Conservation (phyloP, 2,113 vertebrate genomes). For the Telmatochromis brachygnathus region DNA sequence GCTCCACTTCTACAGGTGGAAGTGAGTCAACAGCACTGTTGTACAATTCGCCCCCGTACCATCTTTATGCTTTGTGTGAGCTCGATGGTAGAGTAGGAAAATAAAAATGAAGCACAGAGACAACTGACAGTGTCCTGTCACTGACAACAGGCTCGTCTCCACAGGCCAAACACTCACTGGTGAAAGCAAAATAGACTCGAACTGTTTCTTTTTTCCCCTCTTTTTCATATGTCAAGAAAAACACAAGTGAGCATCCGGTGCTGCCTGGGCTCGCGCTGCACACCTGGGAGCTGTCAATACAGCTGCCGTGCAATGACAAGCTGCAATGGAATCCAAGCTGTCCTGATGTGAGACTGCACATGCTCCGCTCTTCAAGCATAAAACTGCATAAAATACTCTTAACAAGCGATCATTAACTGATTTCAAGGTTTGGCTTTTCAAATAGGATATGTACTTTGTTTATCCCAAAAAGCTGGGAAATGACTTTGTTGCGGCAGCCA, state of each 20-base stretch:
- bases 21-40: slow-evolving; percentile 62
- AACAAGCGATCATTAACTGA: not conserved
- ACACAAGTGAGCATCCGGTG: not conserved
- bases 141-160: slow-evolving; percentile 5
- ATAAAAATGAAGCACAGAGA: slow-evolving; percentile 4
- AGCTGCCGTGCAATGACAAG: not conserved
- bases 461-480: not conserved
- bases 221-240: slow-evolving; percentile 9
- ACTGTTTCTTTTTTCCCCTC: not conserved
- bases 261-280: not conserved
- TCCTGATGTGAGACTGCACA: not conserved
- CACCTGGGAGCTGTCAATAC: not conserved
- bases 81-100: slow-evolving; percentile 19
- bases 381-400: not conserved
- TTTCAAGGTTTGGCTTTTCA: not conserved
- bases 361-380: not conserved
- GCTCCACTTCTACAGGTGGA: slow-evolving; percentile 59
- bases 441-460: not conserved
- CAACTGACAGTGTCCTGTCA: slow-evolving; percentile 8
- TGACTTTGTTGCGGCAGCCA: not conserved
- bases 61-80: slow-evolving; percentile 29
- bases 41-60: slow-evolving; percentile 56
- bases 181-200: not conserved
- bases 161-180: slow-evolving; percentile 2
- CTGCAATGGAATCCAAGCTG: not conserved